phyloP scores from a whole-genome alignment of 2,888 invertebrate genomes.

The Orchesella flavescens region DNA sequence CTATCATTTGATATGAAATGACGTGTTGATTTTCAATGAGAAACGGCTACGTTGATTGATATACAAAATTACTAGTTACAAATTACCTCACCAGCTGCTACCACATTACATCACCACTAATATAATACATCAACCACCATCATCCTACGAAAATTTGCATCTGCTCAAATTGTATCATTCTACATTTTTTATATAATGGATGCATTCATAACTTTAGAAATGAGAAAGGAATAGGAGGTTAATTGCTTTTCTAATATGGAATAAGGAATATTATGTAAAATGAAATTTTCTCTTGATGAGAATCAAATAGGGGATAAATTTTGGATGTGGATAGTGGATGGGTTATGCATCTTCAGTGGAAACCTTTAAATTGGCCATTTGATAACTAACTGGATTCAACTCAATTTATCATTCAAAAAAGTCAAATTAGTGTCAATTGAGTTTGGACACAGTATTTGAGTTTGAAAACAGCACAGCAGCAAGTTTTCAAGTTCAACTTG shows the following conservation, averaged over 20 bases:
- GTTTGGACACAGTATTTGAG: background rate
- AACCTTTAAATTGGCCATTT: conserved; percentile 23
- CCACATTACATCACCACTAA: too few species aligned
- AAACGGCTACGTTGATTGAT: conserved; percentile 34
- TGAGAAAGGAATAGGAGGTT: conserved; percentile 44
- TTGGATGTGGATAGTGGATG: background rate
- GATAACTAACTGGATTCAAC: conserved; percentile 13
- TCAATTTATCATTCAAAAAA: conserved; percentile 46
- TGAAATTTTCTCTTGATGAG: too few species aligned
- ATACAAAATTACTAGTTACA: conserved; percentile 54
- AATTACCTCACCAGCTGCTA: conserved; percentile 43
- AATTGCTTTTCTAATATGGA: conserved; percentile 33
- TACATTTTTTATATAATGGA: too few species aligned
- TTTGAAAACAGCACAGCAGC: too few species aligned
- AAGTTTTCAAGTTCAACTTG: too few species aligned
- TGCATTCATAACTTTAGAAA: background rate
- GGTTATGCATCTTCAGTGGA: background rate
- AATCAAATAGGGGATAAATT: too few species aligned
- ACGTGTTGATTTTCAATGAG: too few species aligned
- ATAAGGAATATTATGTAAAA: too few species aligned
- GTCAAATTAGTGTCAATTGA: conserved; percentile 54
- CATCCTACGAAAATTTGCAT: conserved; percentile 30
- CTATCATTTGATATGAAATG: conserved; percentile 26
- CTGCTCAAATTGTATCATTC: conserved; percentile 16
- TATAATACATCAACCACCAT: too few species aligned